Percentiles rank a stretch among this genome's conserved stretches.
Conservation (phyloP, 2,797 vertebrate species). For the Aselliscus stoliczkanus region DNA sequence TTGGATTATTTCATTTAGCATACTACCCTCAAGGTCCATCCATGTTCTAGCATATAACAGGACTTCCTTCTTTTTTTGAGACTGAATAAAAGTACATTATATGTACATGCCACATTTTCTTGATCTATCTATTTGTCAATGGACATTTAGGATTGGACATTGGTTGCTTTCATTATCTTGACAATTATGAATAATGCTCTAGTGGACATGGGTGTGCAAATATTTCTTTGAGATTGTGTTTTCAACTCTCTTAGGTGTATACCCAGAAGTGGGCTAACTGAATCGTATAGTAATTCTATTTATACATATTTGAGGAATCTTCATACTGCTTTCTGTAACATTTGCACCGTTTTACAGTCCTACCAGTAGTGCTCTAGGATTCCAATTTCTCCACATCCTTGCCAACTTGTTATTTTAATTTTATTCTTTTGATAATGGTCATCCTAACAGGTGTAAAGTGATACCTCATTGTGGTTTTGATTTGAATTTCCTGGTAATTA, state of each 20-base stretch:
- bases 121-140: neutral
- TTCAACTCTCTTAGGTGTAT: neutral
- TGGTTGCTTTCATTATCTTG: neutral
- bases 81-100: neutral
- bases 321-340: neutral
- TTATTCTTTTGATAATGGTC: neutral
- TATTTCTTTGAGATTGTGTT: neutral
- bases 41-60: neutral
- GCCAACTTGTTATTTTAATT: neutral
- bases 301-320: neutral
- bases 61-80: neutral
- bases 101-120: neutral
- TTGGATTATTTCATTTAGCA: neutral
- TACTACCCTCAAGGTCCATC: neutral
- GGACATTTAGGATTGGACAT: too few species aligned
- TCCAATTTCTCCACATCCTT: neutral
- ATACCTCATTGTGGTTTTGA: neutral
- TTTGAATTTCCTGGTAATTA: neutral
- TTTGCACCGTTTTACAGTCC: neutral
- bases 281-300: neutral
- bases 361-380: neutral
- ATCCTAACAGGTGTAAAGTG: neutral
- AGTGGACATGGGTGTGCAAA: neutral
- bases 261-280: neutral
- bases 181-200: neutral